Conservation (phyloP, 2,888 invertebrate genomes). For the Cistogaster globosa region DNA sequence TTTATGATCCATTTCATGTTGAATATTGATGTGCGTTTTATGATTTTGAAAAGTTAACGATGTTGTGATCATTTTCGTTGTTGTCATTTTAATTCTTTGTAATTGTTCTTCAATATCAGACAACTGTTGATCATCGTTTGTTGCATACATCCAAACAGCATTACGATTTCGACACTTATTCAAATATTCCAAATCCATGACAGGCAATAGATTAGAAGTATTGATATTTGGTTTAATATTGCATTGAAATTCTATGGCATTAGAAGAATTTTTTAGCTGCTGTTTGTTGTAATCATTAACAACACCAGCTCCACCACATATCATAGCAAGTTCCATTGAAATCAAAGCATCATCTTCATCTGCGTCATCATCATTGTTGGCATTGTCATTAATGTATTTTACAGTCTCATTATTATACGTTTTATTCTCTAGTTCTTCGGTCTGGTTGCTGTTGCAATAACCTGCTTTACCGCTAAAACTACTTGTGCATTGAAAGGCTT, state of each 20-base stretch:
- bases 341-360: slow-evolving; percentile 71
- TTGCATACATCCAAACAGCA: slow-evolving; percentile 79
- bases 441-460: slow-evolving; percentile 18
- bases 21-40: neutral
- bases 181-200: slow-evolving; percentile 78
- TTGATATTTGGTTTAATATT: slow-evolving; percentile 8
- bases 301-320: slow-evolving; percentile 72
- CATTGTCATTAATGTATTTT: slow-evolving; percentile 9
- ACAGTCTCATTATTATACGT: slow-evolving; percentile 10
- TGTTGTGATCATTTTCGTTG: slow-evolving; percentile 15
- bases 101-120: slow-evolving; percentile 83
- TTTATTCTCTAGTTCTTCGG: slow-evolving; percentile 17
- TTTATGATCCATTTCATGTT: neutral
- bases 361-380: slow-evolving; percentile 23
- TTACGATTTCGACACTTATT: slow-evolving; percentile 81
- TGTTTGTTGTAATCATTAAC: slow-evolving; percentile 11
- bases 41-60: slow-evolving; percentile 9
- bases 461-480: neutral
- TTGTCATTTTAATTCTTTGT: slow-evolving; percentile 76
- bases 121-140: slow-evolving; percentile 80
- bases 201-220: slow-evolving; percentile 62
- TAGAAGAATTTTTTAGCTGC: slow-evolving; percentile 19
- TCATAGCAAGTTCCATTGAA: slow-evolving; percentile 78
- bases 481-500: slow-evolving; percentile 57
- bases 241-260: neutral